phyloP scores from a whole-genome alignment of 2,797 vertebrate genomes.

The Argyrosomus regius region DNA sequence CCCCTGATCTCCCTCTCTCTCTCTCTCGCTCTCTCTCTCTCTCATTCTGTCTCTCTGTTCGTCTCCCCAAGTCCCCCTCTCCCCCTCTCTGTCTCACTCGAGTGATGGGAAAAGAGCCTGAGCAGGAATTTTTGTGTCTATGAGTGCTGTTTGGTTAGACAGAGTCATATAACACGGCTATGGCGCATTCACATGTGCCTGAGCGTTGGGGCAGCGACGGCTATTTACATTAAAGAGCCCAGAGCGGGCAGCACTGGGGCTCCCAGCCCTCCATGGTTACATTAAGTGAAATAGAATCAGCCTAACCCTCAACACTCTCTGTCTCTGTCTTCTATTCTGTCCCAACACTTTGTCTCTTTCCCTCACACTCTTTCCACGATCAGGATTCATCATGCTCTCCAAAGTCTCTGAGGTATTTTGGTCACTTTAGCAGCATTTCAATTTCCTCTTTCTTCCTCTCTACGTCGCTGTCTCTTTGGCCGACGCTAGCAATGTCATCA shows the following conservation, averaged over 20 bases:
- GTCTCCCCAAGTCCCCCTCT: background rate
- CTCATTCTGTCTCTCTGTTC: slow-evolving; percentile 42
- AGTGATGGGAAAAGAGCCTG: slow-evolving; percentile 75
- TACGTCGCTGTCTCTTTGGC: background rate
- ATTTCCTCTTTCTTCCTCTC: slow-evolving; percentile 7
- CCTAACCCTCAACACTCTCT: slow-evolving; percentile 58
- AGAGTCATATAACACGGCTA: slow-evolving; percentile 83
- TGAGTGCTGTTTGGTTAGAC: slow-evolving; percentile 83
- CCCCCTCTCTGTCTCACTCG: slow-evolving; percentile 31
- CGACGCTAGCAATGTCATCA: slow-evolving; percentile 44
- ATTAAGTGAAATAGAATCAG: slow-evolving; percentile 84
- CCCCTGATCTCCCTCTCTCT: slow-evolving; percentile 50
- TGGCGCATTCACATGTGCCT: slow-evolving; percentile 77
- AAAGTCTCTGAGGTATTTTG: slow-evolving; percentile 15
- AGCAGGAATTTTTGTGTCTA: slow-evolving; percentile 77
- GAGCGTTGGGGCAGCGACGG: slow-evolving; percentile 69
- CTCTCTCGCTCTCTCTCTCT: slow-evolving; percentile 51
- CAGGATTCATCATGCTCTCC: slow-evolving; percentile 24
- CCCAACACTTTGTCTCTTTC: slow-evolving; percentile 51
- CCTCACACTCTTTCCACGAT: slow-evolving; percentile 43
- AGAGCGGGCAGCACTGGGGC: slow-evolving; percentile 73
- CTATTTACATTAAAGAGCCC: slow-evolving; percentile 84
- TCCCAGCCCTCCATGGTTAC: slow-evolving; percentile 77
- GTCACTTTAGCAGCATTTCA: slow-evolving; percentile 41
- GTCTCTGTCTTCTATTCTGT: slow-evolving; percentile 59